Evolutionary conservation across 2,113 vertebrate species (phyloP), one percentile per base, ranked within the genome.

Genomic region (Ophthalmolycus amberensis): DNA sequence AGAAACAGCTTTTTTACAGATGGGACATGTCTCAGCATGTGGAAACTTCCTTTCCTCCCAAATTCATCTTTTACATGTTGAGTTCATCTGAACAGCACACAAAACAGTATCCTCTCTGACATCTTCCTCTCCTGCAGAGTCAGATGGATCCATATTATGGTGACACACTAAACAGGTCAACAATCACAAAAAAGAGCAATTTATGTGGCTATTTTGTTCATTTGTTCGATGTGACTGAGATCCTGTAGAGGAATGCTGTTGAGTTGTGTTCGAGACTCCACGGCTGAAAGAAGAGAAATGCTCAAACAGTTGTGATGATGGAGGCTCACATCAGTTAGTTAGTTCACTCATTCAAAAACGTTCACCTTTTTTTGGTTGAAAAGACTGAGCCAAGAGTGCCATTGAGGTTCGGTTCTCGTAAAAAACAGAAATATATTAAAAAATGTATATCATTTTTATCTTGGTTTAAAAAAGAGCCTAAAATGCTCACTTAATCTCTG

Each of bases 1-100:
- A 38, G 9, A 18, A 48, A 22, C 25, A n/a, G 52, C n/a, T 59
- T 78, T 27, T 78, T 85, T 79, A 62, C 78, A 80, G 50, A 58
- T 81, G 22, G 74, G 42, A 70, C 15, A 9, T 16, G 29, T 60
- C n/a, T 72, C 54, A 9, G 25, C 10, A 6, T 25, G 22, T 58
- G 66, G 34, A 79, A 32, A 22, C 27, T 38, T 10, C 4, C n/a
- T 50, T 32, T 71, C 6, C 44, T 37, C 67, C 18, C 3, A 48
- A 62, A 20, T 38, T 7, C 0, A 29, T 29, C 56, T 59, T 38
- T 27, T 3, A 38, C 22, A 16, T 32, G n/a, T 76, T 25, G 27
- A 44, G 25, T 15, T 66, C 18, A 22, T 44, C 54, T 25, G 7
- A 16, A 11, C 20, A 38, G 2, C 9, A 29, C 16, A n/a, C 9